phyloP scores from a whole-genome alignment of 2,113 vertebrate genomes.

The Channa maculata region DNA sequence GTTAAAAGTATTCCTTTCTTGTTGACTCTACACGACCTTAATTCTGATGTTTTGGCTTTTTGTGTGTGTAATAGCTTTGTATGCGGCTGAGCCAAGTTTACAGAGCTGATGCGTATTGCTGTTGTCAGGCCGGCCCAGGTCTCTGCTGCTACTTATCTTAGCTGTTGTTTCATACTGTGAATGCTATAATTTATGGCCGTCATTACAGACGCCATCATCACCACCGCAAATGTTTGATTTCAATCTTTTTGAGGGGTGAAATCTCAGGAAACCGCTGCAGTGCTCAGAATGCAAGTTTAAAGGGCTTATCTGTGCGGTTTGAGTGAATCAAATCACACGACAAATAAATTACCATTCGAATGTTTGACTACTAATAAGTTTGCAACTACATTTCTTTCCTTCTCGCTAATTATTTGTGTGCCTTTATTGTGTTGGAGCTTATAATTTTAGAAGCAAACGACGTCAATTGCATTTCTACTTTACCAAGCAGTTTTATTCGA shows the following conservation, averaged over 20 bases:
- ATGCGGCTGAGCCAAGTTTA: slow-evolving; percentile 48
- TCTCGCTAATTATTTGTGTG: slow-evolving; percentile 8
- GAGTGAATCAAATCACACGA: neutral
- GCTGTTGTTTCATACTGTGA: slow-evolving; percentile 68
- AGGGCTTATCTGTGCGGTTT: neutral
- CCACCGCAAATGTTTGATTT: slow-evolving; percentile 76
- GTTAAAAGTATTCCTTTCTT: too few species aligned
- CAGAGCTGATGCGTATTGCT: slow-evolving; percentile 37
- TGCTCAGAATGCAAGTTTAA: slow-evolving; percentile 26
- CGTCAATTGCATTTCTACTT: neutral
- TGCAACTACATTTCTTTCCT: slow-evolving; percentile 3
- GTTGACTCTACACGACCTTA: too few species aligned
- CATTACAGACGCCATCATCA: slow-evolving; percentile 75
- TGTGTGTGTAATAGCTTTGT: neutral
- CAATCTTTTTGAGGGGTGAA: slow-evolving; percentile 64
- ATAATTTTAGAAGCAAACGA: slow-evolving; percentile 15
- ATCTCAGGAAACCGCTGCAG: slow-evolving; percentile 30
- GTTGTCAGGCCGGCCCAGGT: slow-evolving; percentile 48
- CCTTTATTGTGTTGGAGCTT: neutral
- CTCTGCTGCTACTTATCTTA: slow-evolving; percentile 64
- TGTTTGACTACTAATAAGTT: slow-evolving; percentile 12
- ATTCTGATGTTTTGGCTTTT: slow-evolving; percentile 20
- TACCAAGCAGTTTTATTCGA: too few species aligned
- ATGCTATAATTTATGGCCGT: slow-evolving; percentile 73
- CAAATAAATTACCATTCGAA: slow-evolving; percentile 20